Evolutionary conservation across 2,888 invertebrate species (phyloP), one percentile per base, ranked within the genome.

Genomic region (Poecilobothrus nobilitatus): DNA sequence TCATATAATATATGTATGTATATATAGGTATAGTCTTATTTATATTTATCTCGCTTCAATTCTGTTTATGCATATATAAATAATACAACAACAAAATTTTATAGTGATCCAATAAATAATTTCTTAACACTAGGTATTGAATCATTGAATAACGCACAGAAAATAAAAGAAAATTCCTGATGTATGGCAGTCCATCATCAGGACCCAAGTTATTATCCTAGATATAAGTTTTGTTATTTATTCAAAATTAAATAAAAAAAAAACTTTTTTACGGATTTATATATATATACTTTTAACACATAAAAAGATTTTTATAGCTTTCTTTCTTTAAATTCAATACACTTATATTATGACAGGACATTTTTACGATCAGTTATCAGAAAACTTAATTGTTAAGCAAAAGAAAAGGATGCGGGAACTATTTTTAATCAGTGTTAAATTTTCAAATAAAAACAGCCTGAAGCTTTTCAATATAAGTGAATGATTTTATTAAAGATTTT

Each of bases 171-270:
- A 10, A 5, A 37, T 37, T 37, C 37, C 37, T 37, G 37, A 37
- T 37, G 37, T 53, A 53, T 53, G 53, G 53, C 53, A 53, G 53
- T 53, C 27, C 53, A 53, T 53, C 53, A 53, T 53, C 53, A 53
- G 53, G 53, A 53, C 53, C 9, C 53, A 12, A 53, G 2, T 18
- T 15, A 53, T 53, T 53, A 18, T 18, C 53, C 9, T 12, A 18
- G n/a, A 53, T n/a, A 53, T 53, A 53, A 53, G 7, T 53, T 53
- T 18, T 18, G 18, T 53, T 18, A 37, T 53, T 53, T 15, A 53
- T 12, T 12, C 53, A 53, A 53, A 18, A 53, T 53, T 15, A 53
- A 53, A 53, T 18, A 53, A 53, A 18, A 53, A 2, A 53, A 6
- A 53, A 53, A 18, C 2, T 18, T 41, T 18, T 18, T 9, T 53